Conservation (phyloP, 2,797 vertebrate species). For the Chromobotia macracanthus region DNA sequence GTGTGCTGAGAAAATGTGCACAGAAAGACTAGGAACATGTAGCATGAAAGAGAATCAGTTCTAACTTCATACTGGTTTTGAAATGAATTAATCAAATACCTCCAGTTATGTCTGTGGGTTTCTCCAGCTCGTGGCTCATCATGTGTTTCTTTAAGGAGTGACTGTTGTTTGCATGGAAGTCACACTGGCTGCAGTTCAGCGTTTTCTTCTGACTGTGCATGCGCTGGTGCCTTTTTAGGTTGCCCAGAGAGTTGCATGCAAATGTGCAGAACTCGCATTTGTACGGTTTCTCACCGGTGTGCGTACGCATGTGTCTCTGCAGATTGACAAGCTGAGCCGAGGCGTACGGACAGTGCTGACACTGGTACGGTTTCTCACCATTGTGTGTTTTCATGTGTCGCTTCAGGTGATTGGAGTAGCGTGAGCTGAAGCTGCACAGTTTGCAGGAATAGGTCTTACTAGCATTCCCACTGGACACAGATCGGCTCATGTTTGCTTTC, state of each 20-base stretch:
- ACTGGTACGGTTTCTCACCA: constrained; percentile 92
- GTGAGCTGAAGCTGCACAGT: constrained; percentile 90
- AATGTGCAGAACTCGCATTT: constrained; percentile 88
- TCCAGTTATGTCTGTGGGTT: constrained; percentile 43
- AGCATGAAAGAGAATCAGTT: neutral
- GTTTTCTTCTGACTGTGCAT: constrained; percentile 86
- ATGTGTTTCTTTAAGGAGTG: constrained; percentile 74
- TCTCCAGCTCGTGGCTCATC: constrained; percentile 68
- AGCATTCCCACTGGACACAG: constrained; percentile 16
- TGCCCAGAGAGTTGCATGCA: constrained; percentile 93
- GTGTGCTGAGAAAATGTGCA: no score
- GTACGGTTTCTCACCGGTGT: constrained; percentile 96
- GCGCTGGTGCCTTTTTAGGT: constrained; percentile 92
- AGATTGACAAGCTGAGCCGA: constrained; percentile 95
- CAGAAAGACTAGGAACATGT: no score
- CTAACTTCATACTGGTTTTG: neutral
- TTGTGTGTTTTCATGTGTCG: constrained; percentile 97
- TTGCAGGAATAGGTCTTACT: constrained; percentile 86
- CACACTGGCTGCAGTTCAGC: constrained; percentile 77
- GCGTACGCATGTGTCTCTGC: constrained; percentile 90
- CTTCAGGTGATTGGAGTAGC: constrained; percentile 98
- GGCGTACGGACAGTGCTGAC: constrained; percentile 90
- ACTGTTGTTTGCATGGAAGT: constrained; percentile 78
- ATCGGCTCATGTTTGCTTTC: constrained; percentile 2
- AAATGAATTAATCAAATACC: constrained; percentile 40